A percentile compares a stretch with the other conserved stretches of the same genome.
Conservation (phyloP, 2,888 invertebrate genomes). For the Arenicola marina region DNA sequence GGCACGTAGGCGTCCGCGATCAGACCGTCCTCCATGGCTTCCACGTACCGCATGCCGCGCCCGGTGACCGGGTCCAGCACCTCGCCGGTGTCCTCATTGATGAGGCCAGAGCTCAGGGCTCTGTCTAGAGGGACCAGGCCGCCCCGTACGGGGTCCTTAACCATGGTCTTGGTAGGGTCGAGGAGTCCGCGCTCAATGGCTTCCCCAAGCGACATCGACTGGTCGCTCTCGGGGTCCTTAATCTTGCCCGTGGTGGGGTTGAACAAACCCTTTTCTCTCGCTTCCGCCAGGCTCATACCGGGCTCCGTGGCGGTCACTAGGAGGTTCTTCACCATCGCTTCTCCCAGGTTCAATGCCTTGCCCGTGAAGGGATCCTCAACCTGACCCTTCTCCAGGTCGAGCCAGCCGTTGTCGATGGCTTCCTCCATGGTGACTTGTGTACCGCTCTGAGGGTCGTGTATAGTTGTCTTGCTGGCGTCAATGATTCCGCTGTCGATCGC, state of each 20-base stretch:
- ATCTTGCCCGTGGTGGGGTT: constrained; percentile 73
- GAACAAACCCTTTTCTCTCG: constrained; percentile 81
- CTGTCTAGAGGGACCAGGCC: constrained; percentile 64
- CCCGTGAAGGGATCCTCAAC: constrained; percentile 30
- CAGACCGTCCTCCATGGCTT: constrained; percentile 30
- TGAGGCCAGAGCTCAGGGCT: constrained; percentile 34
- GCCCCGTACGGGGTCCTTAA: constrained; percentile 14
- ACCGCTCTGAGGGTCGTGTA: constrained; percentile 30
- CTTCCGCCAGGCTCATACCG: constrained; percentile 78
- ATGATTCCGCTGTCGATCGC: constrained; percentile 87
- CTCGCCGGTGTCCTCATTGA: constrained; percentile 56
- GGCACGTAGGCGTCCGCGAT: constrained; percentile 27
- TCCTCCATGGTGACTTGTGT: constrained; percentile 32
- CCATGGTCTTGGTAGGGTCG: constrained; percentile 26
- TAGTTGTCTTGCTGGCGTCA: constrained; percentile 65
- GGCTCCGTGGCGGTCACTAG: constrained; percentile 80
- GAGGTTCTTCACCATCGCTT: constrained; percentile 84
- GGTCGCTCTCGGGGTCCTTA: constrained; percentile 69
- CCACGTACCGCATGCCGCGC: constrained; percentile 68
- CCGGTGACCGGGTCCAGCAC: constrained; percentile 68
- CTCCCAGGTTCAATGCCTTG: constrained; percentile 76
- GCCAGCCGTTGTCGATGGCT: constrained; percentile 67
- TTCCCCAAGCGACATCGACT: constrained; percentile 81
- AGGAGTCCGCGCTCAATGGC: constrained; percentile 77
- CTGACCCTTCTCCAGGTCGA: constrained; percentile 64